A percentile compares a stretch with the other conserved stretches of the same genome.
Conservation (phyloP, 2,888 invertebrate genomes). For the Phalera bucephala region DNA sequence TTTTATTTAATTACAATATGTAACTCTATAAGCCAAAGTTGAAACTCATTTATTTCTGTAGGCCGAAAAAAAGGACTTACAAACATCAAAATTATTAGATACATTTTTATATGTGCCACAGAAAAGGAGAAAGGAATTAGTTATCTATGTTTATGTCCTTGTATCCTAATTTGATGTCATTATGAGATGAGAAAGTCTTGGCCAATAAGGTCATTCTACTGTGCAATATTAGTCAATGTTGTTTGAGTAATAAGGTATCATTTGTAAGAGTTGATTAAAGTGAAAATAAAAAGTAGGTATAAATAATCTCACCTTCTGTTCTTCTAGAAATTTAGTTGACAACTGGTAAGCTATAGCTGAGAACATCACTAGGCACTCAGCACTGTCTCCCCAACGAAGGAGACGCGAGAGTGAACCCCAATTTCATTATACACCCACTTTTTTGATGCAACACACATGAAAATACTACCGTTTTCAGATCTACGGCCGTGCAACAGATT, state of each 20-base stretch:
- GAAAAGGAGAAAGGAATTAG: neutral
- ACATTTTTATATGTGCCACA: too few species aligned
- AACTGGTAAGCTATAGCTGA: constrained; percentile 70
- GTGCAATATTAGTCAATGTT: too few species aligned
- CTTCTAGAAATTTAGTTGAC: constrained; percentile 69
- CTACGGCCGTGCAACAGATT: constrained; percentile 14
- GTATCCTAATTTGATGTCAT: neutral
- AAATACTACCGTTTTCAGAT: constrained; percentile 10
- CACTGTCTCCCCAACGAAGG: constrained; percentile 47
- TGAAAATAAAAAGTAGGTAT: too few species aligned
- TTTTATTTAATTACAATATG: too few species aligned
- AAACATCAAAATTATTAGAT: too few species aligned
- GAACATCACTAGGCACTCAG: constrained; percentile 61
- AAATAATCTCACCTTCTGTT: constrained; percentile 67
- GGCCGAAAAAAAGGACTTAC: too few species aligned
- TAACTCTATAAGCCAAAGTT: too few species aligned
- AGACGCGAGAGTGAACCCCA: constrained; percentile 37
- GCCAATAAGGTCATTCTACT: neutral
- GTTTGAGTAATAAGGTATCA: too few species aligned
- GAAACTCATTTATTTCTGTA: too few species aligned
- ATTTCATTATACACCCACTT: constrained; percentile 46
- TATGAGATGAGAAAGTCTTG: neutral
- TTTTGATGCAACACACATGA: constrained; percentile 12
- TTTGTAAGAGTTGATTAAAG: too few species aligned
- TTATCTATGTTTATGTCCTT: neutral